phyloP scores from a whole-genome alignment of 2,797 vertebrate species.

The Catamblyrhynchus diadema region DNA sequence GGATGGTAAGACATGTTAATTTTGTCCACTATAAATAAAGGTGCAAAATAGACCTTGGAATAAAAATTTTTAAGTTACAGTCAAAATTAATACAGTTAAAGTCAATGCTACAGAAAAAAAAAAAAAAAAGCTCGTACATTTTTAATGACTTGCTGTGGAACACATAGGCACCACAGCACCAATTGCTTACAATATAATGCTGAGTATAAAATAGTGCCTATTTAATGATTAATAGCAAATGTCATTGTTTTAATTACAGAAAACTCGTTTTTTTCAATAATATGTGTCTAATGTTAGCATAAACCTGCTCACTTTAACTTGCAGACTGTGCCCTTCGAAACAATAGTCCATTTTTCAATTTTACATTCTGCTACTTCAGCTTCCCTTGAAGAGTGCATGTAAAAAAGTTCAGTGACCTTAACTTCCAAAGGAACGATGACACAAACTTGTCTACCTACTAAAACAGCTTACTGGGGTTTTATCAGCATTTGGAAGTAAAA shows the following conservation, averaged over 20 bases:
- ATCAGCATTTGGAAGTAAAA: slow-evolving; percentile 77
- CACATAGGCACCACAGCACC: not conserved
- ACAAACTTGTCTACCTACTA: slow-evolving; percentile 82
- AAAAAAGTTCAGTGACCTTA: slow-evolving; percentile 79
- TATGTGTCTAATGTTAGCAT: slow-evolving; percentile 61
- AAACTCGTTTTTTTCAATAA: slow-evolving; percentile 76
- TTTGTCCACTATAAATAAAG: not conserved
- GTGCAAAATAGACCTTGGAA: not conserved
- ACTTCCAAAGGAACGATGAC: slow-evolving; percentile 70
- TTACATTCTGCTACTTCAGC: slow-evolving; percentile 87
- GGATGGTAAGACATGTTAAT: not conserved
- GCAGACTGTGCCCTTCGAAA: slow-evolving; percentile 73
- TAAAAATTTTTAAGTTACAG: not conserved
- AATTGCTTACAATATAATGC: not conserved
- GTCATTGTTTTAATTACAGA: slow-evolving; percentile 81
- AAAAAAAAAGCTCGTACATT: not conserved
- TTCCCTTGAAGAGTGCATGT: slow-evolving; percentile 79
- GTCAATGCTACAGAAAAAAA: not conserved
- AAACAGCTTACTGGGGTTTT: slow-evolving; percentile 85
- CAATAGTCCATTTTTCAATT: slow-evolving; percentile 83
- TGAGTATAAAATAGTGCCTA: not conserved
- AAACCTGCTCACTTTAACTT: slow-evolving; percentile 73
- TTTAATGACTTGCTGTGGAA: not conserved
- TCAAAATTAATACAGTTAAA: not conserved
- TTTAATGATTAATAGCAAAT: slow-evolving; percentile 81